Evolutionary conservation across 2,888 invertebrate genomes (phyloP).

Genomic region (Thera obeliscata): DNA sequence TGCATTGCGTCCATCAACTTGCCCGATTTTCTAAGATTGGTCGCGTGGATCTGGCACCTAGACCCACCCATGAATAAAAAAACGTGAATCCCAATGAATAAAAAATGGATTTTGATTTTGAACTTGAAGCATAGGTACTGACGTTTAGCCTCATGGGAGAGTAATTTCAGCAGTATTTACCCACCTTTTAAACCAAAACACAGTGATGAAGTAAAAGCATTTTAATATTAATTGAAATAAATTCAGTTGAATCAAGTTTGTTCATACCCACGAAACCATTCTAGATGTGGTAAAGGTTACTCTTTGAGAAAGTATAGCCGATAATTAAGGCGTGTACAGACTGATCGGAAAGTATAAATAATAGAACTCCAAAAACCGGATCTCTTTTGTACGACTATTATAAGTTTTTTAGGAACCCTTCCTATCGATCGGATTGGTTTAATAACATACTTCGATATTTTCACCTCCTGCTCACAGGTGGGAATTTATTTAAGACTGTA

Average conservation of each 20-base stretch:
- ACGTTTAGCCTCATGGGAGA: too few relatives aligned
- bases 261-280: slow-evolving; percentile 9
- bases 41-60: too few relatives aligned
- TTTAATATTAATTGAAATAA: too few relatives aligned
- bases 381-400: slow-evolving; percentile 81
- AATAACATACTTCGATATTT: slow-evolving; percentile 74
- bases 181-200: too few relatives aligned
- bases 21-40: too few relatives aligned
- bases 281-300: neutral
- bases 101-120: too few relatives aligned
- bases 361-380: slow-evolving; percentile 81
- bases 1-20: too few relatives aligned
- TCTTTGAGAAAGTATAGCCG: slow-evolving; percentile 55
- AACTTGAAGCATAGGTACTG: too few relatives aligned
- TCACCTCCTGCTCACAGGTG: slow-evolving; percentile 75
- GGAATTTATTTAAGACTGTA: slow-evolving; percentile 6
- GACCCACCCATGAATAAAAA: too few relatives aligned
- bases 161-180: too few relatives aligned
- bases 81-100: too few relatives aligned
- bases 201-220: too few relatives aligned
- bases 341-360: slow-evolving; percentile 83
- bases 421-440: slow-evolving; percentile 79
- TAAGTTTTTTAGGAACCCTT: slow-evolving; percentile 76
- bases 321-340: slow-evolving; percentile 85
- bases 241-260: neutral